phyloP scores from a whole-genome alignment of 2,888 invertebrate species.

The Oscheius myriophilus region DNA sequence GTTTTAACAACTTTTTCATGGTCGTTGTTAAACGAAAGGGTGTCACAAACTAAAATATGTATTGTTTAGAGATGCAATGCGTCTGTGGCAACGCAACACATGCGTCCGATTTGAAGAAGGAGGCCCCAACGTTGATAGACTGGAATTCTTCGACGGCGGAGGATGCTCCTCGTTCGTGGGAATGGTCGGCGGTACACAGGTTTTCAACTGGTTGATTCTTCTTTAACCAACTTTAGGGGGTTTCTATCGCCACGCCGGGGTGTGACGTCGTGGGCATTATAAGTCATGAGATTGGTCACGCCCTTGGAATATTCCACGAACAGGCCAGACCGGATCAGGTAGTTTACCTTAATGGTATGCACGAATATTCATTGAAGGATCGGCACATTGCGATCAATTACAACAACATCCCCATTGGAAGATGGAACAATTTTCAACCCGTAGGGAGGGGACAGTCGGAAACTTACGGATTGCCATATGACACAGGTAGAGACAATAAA shows the following conservation, averaged over 20 bases:
- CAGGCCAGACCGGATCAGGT: constrained; percentile 67
- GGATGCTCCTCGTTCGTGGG: constrained; percentile 70
- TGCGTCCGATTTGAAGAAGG: constrained; percentile 62
- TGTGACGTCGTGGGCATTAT: constrained; percentile 70
- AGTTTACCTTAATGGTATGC: constrained; percentile 7
- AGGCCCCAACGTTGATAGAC: constrained; percentile 59
- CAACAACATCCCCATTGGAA: constrained; percentile 62
- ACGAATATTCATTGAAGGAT: constrained; percentile 17
- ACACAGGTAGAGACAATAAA: constrained; percentile 54
- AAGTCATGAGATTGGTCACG: constrained; percentile 69
- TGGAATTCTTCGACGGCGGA: constrained; percentile 70
- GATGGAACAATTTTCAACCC: constrained; percentile 70
- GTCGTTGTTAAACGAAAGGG: background rate
- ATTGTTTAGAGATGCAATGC: constrained; percentile 52
- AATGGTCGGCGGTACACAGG: constrained; percentile 67
- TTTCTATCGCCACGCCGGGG: constrained; percentile 68
- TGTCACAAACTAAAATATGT: background rate
- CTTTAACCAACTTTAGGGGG: constrained; percentile 50
- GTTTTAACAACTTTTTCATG: too few relatives aligned
- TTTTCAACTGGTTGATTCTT: constrained; percentile 2
- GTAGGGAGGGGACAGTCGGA: constrained; percentile 63
- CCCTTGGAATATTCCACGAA: constrained; percentile 69
- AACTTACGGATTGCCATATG: constrained; percentile 65
- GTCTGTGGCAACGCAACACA: constrained; percentile 62
- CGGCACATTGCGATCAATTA: constrained; percentile 57